These are phyloP conservation scores for Dioctria linearis DNA, from an alignment of 2,888 invertebrate species.

Conservation along the genomic window DNA sequence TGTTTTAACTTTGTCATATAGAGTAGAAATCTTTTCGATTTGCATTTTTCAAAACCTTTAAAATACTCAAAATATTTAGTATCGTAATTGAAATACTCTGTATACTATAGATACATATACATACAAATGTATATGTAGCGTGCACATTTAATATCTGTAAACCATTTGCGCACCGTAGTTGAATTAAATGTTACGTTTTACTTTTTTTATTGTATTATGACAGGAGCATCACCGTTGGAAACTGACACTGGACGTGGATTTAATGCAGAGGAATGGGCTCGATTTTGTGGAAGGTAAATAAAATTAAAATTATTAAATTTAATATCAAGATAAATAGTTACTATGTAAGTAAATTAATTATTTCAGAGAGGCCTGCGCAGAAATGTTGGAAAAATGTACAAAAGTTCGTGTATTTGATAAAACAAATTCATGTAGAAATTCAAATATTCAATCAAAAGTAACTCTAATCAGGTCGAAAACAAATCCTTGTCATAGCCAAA, in stretches of 20 bases:
- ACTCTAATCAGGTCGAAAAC: slow-evolving; percentile 56
- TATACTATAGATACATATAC: no score
- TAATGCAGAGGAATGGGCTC: slow-evolving; percentile 83
- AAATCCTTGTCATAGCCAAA: slow-evolving; percentile 52
- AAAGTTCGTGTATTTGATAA: slow-evolving; percentile 74
- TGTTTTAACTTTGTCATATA: no score
- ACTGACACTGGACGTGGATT: slow-evolving; percentile 79
- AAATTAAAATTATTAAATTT: background rate
- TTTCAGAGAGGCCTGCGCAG: slow-evolving; percentile 75
- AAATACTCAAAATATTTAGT: no score
- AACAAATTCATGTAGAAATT: slow-evolving; percentile 17
- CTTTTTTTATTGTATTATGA: slow-evolving; percentile 54
- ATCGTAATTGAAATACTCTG: no score
- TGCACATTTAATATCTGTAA: no score
- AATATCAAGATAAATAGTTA: slow-evolving; percentile 1
- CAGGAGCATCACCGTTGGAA: slow-evolving; percentile 80
- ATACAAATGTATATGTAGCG: no score
- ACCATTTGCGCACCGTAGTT: slow-evolving; percentile 15
- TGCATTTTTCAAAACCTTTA: no score
- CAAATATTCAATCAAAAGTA: slow-evolving; percentile 35
- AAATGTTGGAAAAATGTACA: slow-evolving; percentile 79
- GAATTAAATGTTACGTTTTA: slow-evolving; percentile 47
- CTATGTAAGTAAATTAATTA: background rate
- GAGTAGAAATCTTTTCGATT: no score
- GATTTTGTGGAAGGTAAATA: slow-evolving; percentile 76